phyloP scores from a whole-genome alignment of 2,888 invertebrate species.

The Coecobrya sp. region DNA sequence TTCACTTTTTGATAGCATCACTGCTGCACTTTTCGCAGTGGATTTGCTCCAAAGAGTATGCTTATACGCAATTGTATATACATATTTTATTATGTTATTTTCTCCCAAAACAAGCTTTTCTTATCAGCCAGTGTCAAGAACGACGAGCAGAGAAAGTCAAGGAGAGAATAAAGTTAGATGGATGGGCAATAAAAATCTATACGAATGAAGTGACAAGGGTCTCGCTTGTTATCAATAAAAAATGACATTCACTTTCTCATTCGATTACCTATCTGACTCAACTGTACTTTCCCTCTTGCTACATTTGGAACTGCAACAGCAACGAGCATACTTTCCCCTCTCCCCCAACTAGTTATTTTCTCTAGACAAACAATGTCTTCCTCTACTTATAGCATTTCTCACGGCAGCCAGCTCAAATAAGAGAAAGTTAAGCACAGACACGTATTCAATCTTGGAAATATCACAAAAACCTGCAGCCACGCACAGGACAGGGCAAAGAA shows the following conservation, averaged over 20 bases:
- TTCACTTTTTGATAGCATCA: constrained; percentile 7
- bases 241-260: constrained; percentile 86
- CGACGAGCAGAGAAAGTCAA: constrained; percentile 43
- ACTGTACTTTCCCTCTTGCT: constrained; percentile 17
- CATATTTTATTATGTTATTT: constrained; percentile 30
- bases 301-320: neutral
- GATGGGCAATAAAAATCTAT: constrained; percentile 83
- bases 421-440: neutral
- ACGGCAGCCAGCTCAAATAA: neutral
- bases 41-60: neutral
- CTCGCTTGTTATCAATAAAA: constrained; percentile 86
- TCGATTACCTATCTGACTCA: constrained; percentile 83
- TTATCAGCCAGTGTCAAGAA: neutral
- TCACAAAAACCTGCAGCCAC: neutral
- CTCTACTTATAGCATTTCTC: neutral
- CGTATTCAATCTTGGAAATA: constrained; percentile 53
- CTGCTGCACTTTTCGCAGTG: neutral
- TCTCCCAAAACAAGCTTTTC: constrained; percentile 10
- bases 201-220: constrained; percentile 85
- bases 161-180: constrained; percentile 77
- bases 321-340: neutral
- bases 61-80: neutral
- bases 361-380: constrained; percentile 28
- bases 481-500: neutral
- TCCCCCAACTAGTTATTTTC: constrained; percentile 27